phyloP scores from a whole-genome alignment of 2,113 vertebrate species.

The Mesocricetus auratus region DNA sequence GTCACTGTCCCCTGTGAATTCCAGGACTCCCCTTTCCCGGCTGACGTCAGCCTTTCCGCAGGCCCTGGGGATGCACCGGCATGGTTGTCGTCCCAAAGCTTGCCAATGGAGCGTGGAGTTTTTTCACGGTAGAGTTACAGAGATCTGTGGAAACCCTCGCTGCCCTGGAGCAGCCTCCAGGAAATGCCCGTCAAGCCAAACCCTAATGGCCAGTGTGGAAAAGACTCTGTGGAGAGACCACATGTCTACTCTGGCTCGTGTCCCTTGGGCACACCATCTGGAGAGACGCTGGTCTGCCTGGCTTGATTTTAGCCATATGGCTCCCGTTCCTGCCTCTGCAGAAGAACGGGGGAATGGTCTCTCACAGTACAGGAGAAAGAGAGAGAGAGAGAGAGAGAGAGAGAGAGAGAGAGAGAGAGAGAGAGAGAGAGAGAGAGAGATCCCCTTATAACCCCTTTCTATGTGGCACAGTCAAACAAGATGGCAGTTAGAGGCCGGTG shows the following conservation, averaged over 20 bases:
- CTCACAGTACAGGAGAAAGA: background rate
- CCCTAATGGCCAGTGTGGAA: background rate
- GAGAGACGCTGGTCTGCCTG: background rate
- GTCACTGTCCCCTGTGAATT: background rate
- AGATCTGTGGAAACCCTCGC: background rate
- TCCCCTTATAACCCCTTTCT: background rate
- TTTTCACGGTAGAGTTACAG: background rate
- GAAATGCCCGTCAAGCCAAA: background rate
- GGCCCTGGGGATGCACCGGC: background rate
- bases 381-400: no score
- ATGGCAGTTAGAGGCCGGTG: background rate
- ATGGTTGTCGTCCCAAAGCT: background rate
- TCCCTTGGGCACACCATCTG: background rate
- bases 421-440: no score
- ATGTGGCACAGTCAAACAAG: background rate
- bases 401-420: no score
- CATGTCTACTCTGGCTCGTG: fast-evolving
- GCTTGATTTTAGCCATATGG: background rate
- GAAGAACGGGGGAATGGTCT: no score
- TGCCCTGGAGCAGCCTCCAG: background rate
- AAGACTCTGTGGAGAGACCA: fast-evolving
- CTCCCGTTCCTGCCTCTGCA: background rate
- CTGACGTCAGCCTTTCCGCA: background rate
- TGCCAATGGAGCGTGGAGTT: background rate
- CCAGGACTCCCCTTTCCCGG: no score